Conservation (phyloP, 2,113 vertebrate species). For the Salvelinus fontinalis region DNA sequence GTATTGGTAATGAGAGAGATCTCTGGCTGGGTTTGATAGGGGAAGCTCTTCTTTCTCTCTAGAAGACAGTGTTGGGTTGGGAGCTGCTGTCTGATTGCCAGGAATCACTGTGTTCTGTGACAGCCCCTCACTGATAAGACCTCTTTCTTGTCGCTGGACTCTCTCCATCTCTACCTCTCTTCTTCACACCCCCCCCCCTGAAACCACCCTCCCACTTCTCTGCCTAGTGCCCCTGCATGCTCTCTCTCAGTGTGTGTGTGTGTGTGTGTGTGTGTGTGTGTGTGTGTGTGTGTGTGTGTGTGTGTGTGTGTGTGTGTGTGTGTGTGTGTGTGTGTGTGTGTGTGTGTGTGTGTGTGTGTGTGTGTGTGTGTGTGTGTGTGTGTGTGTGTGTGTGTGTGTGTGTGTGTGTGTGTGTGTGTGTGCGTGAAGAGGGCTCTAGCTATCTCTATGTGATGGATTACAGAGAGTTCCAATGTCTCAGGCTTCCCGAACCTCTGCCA, state of each 20-base stretch:
- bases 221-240: neutral
- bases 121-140: conserved; percentile 10
- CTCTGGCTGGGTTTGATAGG: neutral
- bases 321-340: no score
- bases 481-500: neutral
- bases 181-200: neutral
- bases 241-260: neutral
- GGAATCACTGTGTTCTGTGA: neutral
- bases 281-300: no score
- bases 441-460: neutral
- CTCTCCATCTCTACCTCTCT: neutral
- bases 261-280: neutral
- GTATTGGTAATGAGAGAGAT: neutral
- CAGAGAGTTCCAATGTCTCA: neutral
- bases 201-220: neutral
- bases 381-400: neutral
- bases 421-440: neutral
- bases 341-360: neutral
- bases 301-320: no score
- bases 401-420: no score
- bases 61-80: neutral
- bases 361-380: neutral
- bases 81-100: neutral
- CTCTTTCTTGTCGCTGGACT: neutral
- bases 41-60: neutral